phyloP scores from a whole-genome alignment of 2,888 invertebrate genomes.

The Phlogophora meticulosa region DNA sequence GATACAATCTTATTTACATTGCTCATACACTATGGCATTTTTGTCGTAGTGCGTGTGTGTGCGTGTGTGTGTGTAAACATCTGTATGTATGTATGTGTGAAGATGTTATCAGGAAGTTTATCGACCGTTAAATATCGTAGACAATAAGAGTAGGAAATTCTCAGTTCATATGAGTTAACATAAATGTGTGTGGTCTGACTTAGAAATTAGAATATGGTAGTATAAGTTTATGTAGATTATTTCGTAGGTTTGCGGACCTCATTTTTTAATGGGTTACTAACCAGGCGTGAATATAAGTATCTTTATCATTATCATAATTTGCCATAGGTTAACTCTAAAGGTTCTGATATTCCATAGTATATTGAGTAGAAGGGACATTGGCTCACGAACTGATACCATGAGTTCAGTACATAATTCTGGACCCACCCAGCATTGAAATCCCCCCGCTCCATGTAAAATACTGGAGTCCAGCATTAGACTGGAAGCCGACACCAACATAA shows the following conservation, averaged over 20 bases:
- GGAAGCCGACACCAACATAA: no score
- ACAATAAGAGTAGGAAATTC: slow-evolving; percentile 33
- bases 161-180: slow-evolving; percentile 1
- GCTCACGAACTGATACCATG: no score
- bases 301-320: no score
- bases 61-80: slow-evolving; percentile 1
- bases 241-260: not conserved
- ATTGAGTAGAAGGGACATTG: no score
- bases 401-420: no score
- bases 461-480: no score
- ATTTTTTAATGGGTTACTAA: no score
- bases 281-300: no score
- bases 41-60: not conserved
- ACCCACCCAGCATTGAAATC: no score
- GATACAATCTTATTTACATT: slow-evolving; percentile 16
- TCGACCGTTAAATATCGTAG: slow-evolving; percentile 48
- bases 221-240: not conserved
- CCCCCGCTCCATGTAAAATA: no score
- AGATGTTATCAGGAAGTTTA: slow-evolving; percentile 44
- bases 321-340: no score
- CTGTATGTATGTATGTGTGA: not conserved
- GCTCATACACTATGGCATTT: not conserved
- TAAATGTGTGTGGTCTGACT: slow-evolving; percentile 10
- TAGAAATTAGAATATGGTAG: slow-evolving; percentile 2
- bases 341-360: no score